Evolutionary conservation across 2,113 vertebrate species (phyloP).

Genomic region (Erpornis zantholeuca): DNA sequence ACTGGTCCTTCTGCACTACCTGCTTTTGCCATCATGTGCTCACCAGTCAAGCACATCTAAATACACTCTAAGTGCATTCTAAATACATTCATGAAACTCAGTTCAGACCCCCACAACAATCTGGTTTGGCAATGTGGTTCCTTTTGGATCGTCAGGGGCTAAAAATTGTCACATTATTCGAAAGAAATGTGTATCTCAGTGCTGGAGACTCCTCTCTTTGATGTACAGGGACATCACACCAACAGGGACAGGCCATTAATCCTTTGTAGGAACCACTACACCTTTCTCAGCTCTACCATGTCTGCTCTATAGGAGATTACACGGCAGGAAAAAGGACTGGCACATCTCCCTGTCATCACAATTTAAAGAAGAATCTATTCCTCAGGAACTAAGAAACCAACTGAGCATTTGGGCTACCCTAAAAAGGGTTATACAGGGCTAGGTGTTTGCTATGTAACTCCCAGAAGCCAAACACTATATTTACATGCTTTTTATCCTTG

Average conservation of each 20-base stretch:
- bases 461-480: background rate
- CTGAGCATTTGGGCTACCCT: background rate
- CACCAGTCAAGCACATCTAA: background rate
- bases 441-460: background rate
- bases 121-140: background rate
- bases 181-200: background rate
- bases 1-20: background rate
- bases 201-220: background rate
- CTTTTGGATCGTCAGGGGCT: background rate
- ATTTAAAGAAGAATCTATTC: background rate
- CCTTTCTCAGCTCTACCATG: background rate
- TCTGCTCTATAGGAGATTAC: background rate
- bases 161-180: background rate
- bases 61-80: background rate
- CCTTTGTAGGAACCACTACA: background rate
- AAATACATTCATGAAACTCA: background rate
- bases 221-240: background rate
- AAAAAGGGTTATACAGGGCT: background rate
- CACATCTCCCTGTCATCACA: background rate
- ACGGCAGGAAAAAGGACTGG: background rate
- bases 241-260: background rate
- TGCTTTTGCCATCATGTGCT: fast-evolving
- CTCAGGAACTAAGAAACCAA: background rate
- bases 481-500: background rate
- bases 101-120: background rate